Evolutionary conservation across 35 echinoderm and acorn worm genomes (phyloP), one percentile per base, ranked within the genome.

Genomic region (Acanthaster planci): DNA sequence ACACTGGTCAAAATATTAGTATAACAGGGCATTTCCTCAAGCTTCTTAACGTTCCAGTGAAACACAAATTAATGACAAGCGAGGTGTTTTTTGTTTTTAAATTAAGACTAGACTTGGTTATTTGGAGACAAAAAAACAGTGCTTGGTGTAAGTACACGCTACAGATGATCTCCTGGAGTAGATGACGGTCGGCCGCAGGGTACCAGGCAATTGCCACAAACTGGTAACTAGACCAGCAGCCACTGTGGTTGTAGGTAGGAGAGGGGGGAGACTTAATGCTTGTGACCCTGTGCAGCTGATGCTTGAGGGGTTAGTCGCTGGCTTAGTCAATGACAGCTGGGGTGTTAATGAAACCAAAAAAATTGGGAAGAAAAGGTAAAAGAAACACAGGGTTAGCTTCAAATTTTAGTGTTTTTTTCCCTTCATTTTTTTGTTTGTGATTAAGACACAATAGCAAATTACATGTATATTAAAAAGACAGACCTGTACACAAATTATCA

Each of bases 311-410:
- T 72, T 72, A 72, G 64, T 72, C 30, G 64, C 64, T 72, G 64
- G 64, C 64, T 72, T 72, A 72, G 18, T 72, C 64, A 72, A 72
- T 72, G 64, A 72, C 29, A 72, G 64, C 64, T 72, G 30, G 64
- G 23, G 64, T 72, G 64, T 72, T 72, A 72, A 72, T 72, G 64
- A 72, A 72, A 72, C 29, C 64, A 72, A 72, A 72, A 67, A 72
- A 31, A 34, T 26, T 19, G 34, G 64, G 64, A 72, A 72, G 64
- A 72, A 72, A 72, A 72, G 42, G 42, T 47, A 47, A 47, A 47
- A 23, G 64, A 72, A 72, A 72, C 64, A 72, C 64, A 36, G 64
- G 18, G 64, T 72, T 72, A 72, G 64, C 34, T 47, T 34, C 30
- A 19, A 72, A 31, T 72, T 72, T 72, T 72, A 72, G 64, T 72